Percentiles rank a stretch among this genome's conserved stretches.
phyloP scores from a whole-genome alignment of 1,140 invertebrate genomes.

The Antheraea mylitta region DNA sequence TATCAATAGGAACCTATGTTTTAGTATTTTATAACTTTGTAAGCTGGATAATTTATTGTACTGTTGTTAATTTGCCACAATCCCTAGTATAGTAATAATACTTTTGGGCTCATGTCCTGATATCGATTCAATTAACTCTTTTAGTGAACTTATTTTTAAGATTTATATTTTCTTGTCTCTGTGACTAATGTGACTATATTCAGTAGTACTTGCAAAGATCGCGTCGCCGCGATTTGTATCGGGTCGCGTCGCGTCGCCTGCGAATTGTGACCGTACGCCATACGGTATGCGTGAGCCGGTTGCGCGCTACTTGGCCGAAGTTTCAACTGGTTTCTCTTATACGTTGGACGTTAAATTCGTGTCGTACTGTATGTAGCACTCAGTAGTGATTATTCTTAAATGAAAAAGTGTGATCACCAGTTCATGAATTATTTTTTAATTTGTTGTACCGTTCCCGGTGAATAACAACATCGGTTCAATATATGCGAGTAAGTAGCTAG shows the following conservation, averaged over 20 bases:
- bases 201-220: background rate
- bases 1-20: no score
- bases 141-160: background rate
- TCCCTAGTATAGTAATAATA: background rate
- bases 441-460: background rate
- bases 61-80: background rate
- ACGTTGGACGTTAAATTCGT: conserved; percentile 16
- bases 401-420: conserved; percentile 14
- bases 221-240: background rate
- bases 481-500: background rate
- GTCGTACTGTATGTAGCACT: conserved; percentile 1
- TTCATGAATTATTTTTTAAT: background rate
- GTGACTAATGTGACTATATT: conserved; percentile 2
- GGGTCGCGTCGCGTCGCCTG: background rate
- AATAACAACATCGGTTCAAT: background rate
- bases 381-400: conserved; percentile 2
- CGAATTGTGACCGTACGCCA: conserved; percentile 8
- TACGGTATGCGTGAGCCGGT: conserved; percentile 11
- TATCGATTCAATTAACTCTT: background rate
- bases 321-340: conserved; percentile 23
- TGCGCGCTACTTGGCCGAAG: conserved; percentile 18
- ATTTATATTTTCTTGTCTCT: background rate
- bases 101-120: background rate
- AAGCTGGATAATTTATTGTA: background rate
- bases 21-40: no score